Percentiles rank a stretch among this genome's conserved stretches.
phyloP scores from a whole-genome alignment of 2,888 invertebrate species.

The Cetonia aurata region DNA sequence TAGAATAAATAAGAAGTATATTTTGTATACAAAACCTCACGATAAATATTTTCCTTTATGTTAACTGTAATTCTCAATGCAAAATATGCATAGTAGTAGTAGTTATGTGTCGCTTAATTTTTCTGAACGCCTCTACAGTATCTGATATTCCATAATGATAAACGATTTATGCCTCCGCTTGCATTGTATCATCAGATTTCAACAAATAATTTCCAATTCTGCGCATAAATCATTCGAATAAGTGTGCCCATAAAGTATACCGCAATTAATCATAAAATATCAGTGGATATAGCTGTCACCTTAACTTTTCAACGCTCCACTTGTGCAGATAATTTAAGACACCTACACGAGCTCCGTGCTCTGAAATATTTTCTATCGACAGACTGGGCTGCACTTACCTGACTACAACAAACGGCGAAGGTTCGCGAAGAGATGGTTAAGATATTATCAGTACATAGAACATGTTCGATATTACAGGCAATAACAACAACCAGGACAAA shows the following conservation, averaged over 20 bases:
- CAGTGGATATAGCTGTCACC: slow-evolving; percentile 37
- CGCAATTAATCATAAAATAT: slow-evolving; percentile 32
- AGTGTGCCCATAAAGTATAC: neutral
- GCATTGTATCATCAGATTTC: neutral
- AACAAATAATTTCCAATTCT: slow-evolving; percentile 10
- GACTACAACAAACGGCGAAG: neutral
- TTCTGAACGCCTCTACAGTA: too few species aligned
- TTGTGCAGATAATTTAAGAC: slow-evolving; percentile 32
- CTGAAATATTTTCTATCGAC: neutral
- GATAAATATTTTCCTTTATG: too few species aligned
- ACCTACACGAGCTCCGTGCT: slow-evolving; percentile 7
- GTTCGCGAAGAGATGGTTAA: neutral
- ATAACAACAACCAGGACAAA: slow-evolving; percentile 10
- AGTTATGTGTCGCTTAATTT: too few species aligned
- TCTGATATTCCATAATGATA: too few species aligned
- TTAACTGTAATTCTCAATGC: too few species aligned
- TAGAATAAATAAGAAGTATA: too few species aligned
- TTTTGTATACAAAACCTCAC: too few species aligned
- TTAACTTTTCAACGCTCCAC: slow-evolving; percentile 37
- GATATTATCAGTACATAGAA: neutral
- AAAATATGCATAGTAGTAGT: too few species aligned
- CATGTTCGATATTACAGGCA: neutral
- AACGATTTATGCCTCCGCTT: too few species aligned
- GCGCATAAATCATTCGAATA: neutral
- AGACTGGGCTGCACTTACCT: too few species aligned